phyloP scores from a whole-genome alignment of 2,113 vertebrate genomes.

The Lagopus muta region DNA sequence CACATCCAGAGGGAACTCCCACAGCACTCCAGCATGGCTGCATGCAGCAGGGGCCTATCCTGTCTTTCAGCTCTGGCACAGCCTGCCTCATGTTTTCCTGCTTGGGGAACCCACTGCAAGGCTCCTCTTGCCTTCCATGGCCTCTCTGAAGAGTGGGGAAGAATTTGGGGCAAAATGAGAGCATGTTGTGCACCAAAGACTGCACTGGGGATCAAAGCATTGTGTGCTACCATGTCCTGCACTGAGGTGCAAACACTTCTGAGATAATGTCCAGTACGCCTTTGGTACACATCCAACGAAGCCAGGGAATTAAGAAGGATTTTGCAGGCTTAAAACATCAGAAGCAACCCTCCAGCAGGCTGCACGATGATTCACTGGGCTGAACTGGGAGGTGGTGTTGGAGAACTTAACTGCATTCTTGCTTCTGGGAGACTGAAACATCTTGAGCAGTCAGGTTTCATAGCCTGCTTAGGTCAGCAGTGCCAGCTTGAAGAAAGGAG shows the following conservation, averaged over 20 bases:
- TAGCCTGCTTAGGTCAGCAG: background rate
- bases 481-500: background rate
- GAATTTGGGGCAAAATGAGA: background rate
- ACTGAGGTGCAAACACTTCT: background rate
- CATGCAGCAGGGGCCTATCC: background rate
- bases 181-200: background rate
- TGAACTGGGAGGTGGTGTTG: background rate
- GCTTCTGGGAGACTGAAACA: background rate
- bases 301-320: background rate
- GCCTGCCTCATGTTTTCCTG: background rate
- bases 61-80: background rate
- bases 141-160: background rate
- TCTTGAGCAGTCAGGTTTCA: background rate
- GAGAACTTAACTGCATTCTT: background rate
- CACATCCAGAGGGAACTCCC: slow-evolving; percentile 20
- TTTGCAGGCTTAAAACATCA: background rate
- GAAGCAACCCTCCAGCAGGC: background rate
- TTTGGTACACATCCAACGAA: background rate
- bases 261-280: background rate
- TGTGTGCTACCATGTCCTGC: accelerated
- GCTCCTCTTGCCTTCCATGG: background rate
- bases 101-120: accelerated
- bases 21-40: background rate
- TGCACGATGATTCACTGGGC: background rate
- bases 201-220: accelerated